phyloP scores from a whole-genome alignment of 2,888 invertebrate genomes.

The Dicyrtoma fusca region DNA sequence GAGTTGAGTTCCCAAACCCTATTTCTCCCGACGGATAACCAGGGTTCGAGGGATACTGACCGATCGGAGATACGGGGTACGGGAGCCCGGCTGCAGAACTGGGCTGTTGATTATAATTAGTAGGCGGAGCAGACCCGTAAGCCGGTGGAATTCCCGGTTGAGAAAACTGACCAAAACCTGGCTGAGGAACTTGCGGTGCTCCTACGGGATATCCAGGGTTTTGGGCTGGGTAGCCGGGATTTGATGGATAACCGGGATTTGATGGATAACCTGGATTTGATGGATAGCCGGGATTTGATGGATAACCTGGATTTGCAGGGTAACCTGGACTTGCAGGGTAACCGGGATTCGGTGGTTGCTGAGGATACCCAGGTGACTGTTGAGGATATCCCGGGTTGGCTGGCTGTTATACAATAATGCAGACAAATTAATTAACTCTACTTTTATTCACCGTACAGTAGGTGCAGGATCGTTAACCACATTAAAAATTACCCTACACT shows the following conservation, averaged over 20 bases:
- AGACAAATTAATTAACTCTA: background rate
- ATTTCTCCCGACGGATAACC: background rate
- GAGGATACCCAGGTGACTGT: background rate
- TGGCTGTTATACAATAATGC: too few relatives aligned
- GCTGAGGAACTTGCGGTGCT: background rate
- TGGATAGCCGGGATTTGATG: background rate
- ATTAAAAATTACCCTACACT: background rate
- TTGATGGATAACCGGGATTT: too few relatives aligned
- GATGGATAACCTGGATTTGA: too few relatives aligned
- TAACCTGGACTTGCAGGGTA: background rate
- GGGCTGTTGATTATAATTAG: background rate
- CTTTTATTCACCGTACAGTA: background rate
- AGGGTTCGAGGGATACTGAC: background rate
- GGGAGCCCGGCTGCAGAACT: background rate
- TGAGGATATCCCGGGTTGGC: too few relatives aligned
- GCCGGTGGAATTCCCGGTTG: background rate
- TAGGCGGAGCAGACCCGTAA: background rate
- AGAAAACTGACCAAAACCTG: background rate
- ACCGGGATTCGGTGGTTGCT: too few relatives aligned
- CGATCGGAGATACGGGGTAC: slow-evolving; percentile 30
- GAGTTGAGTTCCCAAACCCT: slow-evolving; percentile 2
- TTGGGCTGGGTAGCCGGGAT: too few relatives aligned
- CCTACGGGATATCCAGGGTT: too few relatives aligned
- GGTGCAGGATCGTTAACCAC: background rate
- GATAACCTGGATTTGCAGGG: background rate